Evolutionary conservation across 2,888 invertebrate genomes (phyloP), one percentile per base, ranked within the genome.

Genomic region (Tuberolachnus salignus): DNA sequence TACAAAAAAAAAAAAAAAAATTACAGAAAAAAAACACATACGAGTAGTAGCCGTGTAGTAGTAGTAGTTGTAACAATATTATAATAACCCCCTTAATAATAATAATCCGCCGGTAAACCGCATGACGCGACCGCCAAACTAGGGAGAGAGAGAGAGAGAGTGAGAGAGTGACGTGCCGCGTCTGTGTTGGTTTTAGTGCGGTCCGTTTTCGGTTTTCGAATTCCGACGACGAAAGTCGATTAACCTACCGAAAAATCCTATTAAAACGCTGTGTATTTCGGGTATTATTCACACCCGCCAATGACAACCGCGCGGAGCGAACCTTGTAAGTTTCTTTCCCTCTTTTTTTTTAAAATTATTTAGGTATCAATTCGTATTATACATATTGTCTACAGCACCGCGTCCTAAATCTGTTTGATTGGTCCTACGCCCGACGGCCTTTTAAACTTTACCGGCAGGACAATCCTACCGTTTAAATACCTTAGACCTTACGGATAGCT

Each of bases 271-370:
- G 3, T 19, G 2, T 23, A 51, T 72, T 72, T 72, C 16, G 49
- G 49, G 63, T n/a, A n/a, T n/a, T n/a, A 63, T 73, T 73, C 73
- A 63, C 73, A 63, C 72, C 61, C 44, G 46, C n/a, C n/a, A n/a
- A 26, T 46, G 21, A 46, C 49, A 6, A 19, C 16, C n/a, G 57
- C 26, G 14, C n/a, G n/a, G n/a, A n/a, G 21, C 11, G 21, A n/a
- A n/a, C n/a, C 51, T 51, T 13, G 16, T 13, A n/a, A 10, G 9
- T 13, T 8, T 13, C 2, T 13, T 13, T 11, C n/a, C 4, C 2
- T 16, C 49, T 51, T 21, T 49, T 72, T 72, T 72, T 51, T n/a
- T n/a, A n/a, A n/a, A n/a, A 34, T 72, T 72, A 19, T n/a, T n/a
- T n/a, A n/a, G n/a, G n/a, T n/a, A n/a, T n/a, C n/a, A n/a, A n/a